phyloP scores from a whole-genome alignment of 2,113 vertebrate genomes.

The Entomyzon cyanotis region DNA sequence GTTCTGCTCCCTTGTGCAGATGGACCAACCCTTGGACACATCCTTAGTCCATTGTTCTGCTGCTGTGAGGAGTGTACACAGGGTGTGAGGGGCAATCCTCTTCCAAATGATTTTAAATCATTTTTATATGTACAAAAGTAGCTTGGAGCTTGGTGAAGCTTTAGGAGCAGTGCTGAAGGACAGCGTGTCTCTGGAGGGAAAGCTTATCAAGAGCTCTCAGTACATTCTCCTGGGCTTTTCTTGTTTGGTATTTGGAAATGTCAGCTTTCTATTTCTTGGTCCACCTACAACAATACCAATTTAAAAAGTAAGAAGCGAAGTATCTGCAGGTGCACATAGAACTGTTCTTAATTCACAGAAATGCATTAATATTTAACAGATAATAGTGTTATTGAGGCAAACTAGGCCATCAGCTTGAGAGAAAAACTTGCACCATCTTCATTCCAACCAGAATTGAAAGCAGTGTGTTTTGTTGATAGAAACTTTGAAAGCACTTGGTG shows the following conservation, averaged over 20 bases:
- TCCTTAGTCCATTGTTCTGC: fast-evolving
- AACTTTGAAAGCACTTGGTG: constrained; percentile 63
- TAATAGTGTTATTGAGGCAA: constrained; percentile 35
- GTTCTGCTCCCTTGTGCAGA: fast-evolving
- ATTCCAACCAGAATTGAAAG: constrained; percentile 49
- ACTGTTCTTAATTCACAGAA: constrained; percentile 42
- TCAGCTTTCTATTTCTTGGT: constrained; percentile 1
- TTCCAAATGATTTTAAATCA: not conserved
- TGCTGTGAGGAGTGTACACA: fast-evolving
- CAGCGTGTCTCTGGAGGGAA: not conserved
- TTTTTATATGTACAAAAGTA: not conserved
- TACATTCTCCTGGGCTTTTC: not conserved
- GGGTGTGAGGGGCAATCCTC: not conserved
- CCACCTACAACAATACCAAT: constrained; percentile 38
- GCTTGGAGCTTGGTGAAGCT: not conserved
- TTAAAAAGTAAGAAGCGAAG: constrained; percentile 1
- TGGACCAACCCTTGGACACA: fast-evolving
- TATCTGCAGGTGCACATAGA: constrained; percentile 32
- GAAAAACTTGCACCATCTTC: constrained; percentile 1
- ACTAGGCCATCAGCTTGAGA: constrained; percentile 39
- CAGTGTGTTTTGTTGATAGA: constrained; percentile 43
- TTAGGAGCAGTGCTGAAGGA: not conserved
- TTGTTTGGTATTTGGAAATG: constrained; percentile 30
- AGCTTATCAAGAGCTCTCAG: not conserved
- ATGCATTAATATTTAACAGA: constrained; percentile 63